Base-by-base conservation (phyloP, 2,888 invertebrate species). In the Cephus runcator region DNA sequence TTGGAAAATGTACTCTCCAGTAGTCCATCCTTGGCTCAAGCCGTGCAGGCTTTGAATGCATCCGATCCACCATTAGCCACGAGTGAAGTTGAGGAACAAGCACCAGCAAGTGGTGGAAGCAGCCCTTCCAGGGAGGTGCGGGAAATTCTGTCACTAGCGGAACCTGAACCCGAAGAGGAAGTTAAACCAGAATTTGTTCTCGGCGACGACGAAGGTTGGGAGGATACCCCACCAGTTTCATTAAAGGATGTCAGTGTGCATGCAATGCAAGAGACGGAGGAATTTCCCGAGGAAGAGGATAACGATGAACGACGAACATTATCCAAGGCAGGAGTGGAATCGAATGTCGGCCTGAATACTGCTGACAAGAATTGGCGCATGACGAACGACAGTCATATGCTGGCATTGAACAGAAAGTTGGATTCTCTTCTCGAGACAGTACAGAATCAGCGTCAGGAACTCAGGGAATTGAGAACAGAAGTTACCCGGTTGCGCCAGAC, bases 51-150 rank as follows among this genome's bases (percentile, higher is more conserved):
- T 15, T 76, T 91, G 3, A 88, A 87, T 73, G 80, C 87, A 12
- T 77, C 88, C 0, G 91, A 90, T 11, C 85, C 88, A n/a, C 88
- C 90, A 1, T 69, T 89, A 6, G 87, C 86, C 15, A 88, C 87
- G 3, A 88, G 86, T 56, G 88, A 89, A 69, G 80, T 89, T 68
- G 90, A 90, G 77, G 89, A 88, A 76, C 90, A 89, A 79, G 90
- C 90, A 12, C 90, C 90, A 9, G 94, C 95, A 1, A 97, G 97
- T 76, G 96, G 96, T n/a, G 96, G 96, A 23, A 97, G 97, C 80
- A 97, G 97, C 90, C 97, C 98, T 9, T 97, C 97, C 87, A 93
- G 97, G 34, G 98, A 98, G 92, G 98, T 98, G 34, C 95, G 97
- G 89, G 96, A 97, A 92, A 98, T 98, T 84, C 93, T 98, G 90